A percentile compares a stretch with the other conserved stretches of the same genome.
These are phyloP conservation scores for Leucophenga varia DNA, from an alignment of 1,140 invertebrate species.

Conservation along the genomic window DNA sequence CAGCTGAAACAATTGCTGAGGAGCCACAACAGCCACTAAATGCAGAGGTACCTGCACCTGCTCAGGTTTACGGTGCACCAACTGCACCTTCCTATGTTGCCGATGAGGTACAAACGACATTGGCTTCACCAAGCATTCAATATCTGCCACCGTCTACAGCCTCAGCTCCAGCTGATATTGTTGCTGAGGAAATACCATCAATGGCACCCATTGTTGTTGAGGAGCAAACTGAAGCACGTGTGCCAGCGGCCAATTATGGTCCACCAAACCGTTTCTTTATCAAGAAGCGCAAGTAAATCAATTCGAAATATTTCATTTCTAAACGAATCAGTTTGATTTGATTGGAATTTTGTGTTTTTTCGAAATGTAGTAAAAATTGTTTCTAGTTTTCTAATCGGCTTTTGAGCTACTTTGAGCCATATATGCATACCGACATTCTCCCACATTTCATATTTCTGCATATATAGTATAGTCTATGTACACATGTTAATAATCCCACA, in stretches of 20 bases:
- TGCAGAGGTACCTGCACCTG: conserved; percentile 24
- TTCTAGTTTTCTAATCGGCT: conserved; percentile 36
- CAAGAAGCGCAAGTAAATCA: conserved; percentile 41
- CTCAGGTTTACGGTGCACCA: conserved; percentile 32
- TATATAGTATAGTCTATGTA: too few relatives aligned
- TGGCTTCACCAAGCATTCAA: conserved; percentile 37
- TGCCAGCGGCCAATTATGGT: conserved; percentile 43
- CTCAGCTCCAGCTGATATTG: conserved; percentile 26
- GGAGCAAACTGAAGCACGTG: conserved; percentile 33
- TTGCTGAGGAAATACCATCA: conserved; percentile 30
- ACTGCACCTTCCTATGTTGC: conserved; percentile 32
- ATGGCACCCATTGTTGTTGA: conserved; percentile 45
- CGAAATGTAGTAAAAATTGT: conserved; percentile 16
- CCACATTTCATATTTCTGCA: too few relatives aligned
- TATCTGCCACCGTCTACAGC: conserved; percentile 41
- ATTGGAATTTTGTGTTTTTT: neutral
- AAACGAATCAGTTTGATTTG: neutral
- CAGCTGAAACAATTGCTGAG: conserved; percentile 25
- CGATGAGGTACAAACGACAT: conserved; percentile 41
- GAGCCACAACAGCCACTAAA: conserved; percentile 29
- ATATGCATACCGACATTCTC: too few relatives aligned
- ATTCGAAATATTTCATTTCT: neutral
- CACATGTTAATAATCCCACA: conserved; percentile 12
- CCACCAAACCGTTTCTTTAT: conserved; percentile 46
- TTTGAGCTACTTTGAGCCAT: too few relatives aligned